Evolutionary conservation across 2,113 vertebrate species (phyloP), one percentile per base, ranked within the genome.

Genomic region (Bagarius yarrelli): DNA sequence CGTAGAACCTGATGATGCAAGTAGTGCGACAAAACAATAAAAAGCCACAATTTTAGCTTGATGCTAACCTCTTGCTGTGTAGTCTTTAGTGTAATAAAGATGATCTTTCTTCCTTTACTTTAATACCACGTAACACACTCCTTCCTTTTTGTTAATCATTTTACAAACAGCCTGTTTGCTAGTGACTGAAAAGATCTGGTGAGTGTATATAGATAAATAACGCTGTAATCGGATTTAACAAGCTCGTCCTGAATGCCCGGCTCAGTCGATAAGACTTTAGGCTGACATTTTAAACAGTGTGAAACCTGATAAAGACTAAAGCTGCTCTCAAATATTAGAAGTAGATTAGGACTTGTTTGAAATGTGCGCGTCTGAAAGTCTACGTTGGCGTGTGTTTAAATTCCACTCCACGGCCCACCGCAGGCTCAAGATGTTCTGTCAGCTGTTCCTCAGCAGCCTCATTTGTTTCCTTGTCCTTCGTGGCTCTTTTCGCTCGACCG

Each of bases 401-500:
- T 60, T 53, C n/a, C 64, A 15, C 74, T 80, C 55, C 15, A 13
- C 23, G 36, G 34, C 63, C 78, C 21, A n/a, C n/a, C n/a, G 19
- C 66, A 32, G 23, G 67, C 66, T 70, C 56, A 52, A 81, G 40
- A 74, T 57, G 60, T 82, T 47, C 76, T 47, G 40, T 47, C 64
- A 80, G 73, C 71, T 76, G 78, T 76, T 69, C 13, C 23, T 80
- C 63, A 70, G 53, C 11, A 70, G 27, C 64, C 64, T 59, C 67
- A 80, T 83, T 69, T 80, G 44, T 76, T 70, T 30, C 53, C 77
- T 55, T 78, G 75, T 78, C 74, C 74, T 70, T 2, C 61, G 75
- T n/a, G 55, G 74, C 44, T 40, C 40, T 19, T 47, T 44, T 67
- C 16, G 3, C 73, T 53, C 57, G 64, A 77, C 55, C 60, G 40